Evolutionary conservation across 2,113 vertebrate genomes (phyloP).

Genomic region (Oreochromis niloticus): DNA sequence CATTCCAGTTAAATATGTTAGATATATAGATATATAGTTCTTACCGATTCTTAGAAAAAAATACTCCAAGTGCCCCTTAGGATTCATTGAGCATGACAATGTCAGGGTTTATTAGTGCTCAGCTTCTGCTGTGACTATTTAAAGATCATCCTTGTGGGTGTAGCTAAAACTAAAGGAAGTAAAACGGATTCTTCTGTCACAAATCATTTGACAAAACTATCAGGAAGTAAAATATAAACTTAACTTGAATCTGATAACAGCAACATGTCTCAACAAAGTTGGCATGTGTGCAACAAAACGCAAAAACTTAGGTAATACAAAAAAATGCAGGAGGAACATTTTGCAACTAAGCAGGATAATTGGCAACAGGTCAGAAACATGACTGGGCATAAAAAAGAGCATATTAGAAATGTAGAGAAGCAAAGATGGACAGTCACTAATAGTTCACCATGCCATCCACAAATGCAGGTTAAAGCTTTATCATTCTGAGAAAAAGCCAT

Average conservation of each 20-base stretch:
- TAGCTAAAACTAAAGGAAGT: neutral
- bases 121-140: neutral
- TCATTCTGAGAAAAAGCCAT: rapidly evolving
- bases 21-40: neutral
- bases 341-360: neutral
- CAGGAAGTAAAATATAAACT: neutral
- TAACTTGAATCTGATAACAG: rapidly evolving
- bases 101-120: rapidly evolving
- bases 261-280: neutral
- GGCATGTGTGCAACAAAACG: rapidly evolving
- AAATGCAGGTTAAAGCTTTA: neutral
- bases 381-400: neutral
- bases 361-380: neutral
- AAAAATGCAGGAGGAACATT: rapidly evolving
- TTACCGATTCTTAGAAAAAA: neutral
- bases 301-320: neutral
- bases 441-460: neutral
- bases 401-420: neutral
- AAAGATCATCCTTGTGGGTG: neutral
- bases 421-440: neutral
- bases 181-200: neutral
- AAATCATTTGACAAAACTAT: neutral
- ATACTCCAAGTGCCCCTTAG: neutral
- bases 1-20: neutral
- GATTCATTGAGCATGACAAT: neutral